Conservation (phyloP, 37 sponge, comb jelly and placozoan genomes). For the Agelas oroides region DNA sequence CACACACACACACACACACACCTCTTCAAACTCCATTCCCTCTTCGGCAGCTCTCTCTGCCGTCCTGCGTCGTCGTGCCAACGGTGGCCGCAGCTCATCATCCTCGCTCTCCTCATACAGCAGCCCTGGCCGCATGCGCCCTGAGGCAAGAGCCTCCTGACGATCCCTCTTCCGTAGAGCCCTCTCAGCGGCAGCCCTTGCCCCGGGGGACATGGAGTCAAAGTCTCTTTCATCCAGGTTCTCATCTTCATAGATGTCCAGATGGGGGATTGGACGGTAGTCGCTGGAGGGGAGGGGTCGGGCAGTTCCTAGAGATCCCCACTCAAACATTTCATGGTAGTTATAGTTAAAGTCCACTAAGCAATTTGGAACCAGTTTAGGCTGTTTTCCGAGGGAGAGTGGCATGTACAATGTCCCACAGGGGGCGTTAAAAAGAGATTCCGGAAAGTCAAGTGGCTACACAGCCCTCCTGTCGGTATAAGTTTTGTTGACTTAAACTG, state of each 20-base stretch:
- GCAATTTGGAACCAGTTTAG: no score
- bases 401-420: no score
- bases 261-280: slow-evolving; percentile 90
- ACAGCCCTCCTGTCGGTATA: no score
- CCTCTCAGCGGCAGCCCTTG: slow-evolving; percentile 82
- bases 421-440: no score
- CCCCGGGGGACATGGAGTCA: slow-evolving; percentile 71
- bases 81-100: slow-evolving; percentile 56
- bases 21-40: slow-evolving; percentile 56
- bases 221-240: slow-evolving; percentile 81
- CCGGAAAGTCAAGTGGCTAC: no score
- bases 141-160: slow-evolving; percentile 76
- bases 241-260: slow-evolving; percentile 86
- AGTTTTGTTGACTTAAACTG: no score
- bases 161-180: slow-evolving; percentile 91
- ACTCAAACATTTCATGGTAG: no score
- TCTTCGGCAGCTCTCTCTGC: slow-evolving; percentile 40
- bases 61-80: slow-evolving; percentile 31
- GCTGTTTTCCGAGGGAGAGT: no score
- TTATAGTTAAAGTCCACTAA: no score
- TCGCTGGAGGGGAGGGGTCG: slow-evolving; percentile 60
- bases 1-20: neutral
- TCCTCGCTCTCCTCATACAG: slow-evolving; percentile 90
- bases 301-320: no score
- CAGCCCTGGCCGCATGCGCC: slow-evolving; percentile 87